phyloP scores from a whole-genome alignment of 2,113 vertebrate genomes.

The Anhinga rufa region DNA sequence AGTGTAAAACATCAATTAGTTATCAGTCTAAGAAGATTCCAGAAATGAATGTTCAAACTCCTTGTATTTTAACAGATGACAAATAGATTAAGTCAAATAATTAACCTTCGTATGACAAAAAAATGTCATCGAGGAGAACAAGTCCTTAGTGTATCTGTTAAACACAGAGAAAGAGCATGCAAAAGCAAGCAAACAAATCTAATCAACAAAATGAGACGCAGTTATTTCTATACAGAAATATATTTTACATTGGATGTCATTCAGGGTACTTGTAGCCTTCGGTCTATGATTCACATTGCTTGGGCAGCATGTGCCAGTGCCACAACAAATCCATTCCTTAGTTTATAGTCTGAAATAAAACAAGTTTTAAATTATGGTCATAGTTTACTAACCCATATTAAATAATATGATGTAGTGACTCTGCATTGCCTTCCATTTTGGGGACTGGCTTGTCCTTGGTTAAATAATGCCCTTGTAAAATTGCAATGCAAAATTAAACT shows the following conservation, averaged over 20 bases:
- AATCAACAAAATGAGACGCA: constrained; percentile 15
- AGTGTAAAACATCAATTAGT: constrained; percentile 62
- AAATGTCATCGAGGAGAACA: constrained; percentile 5
- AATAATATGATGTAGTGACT: constrained; percentile 53
- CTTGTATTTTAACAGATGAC: constrained; percentile 31
- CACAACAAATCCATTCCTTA: not conserved
- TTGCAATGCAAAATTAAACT: constrained; percentile 56
- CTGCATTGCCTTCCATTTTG: constrained; percentile 37
- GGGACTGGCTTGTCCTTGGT: constrained; percentile 48
- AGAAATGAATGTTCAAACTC: constrained; percentile 46
- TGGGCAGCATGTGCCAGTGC: not conserved
- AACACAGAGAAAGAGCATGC: not conserved
- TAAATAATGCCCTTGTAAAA: constrained; percentile 67
- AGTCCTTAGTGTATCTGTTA: constrained; percentile 3
- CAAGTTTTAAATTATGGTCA: constrained; percentile 38
- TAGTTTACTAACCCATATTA: constrained; percentile 54
- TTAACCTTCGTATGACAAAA: not conserved
- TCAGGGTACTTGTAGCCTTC: not conserved
- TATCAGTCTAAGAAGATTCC: constrained; percentile 50
- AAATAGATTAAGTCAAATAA: constrained; percentile 54
- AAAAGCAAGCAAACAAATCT: not conserved
- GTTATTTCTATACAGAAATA: constrained; percentile 35
- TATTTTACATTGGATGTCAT: not conserved
- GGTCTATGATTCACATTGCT: not conserved
- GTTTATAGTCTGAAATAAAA: not conserved